Conservation (phyloP, 2,797 vertebrate genomes). For the Sebastes vulpes region DNA sequence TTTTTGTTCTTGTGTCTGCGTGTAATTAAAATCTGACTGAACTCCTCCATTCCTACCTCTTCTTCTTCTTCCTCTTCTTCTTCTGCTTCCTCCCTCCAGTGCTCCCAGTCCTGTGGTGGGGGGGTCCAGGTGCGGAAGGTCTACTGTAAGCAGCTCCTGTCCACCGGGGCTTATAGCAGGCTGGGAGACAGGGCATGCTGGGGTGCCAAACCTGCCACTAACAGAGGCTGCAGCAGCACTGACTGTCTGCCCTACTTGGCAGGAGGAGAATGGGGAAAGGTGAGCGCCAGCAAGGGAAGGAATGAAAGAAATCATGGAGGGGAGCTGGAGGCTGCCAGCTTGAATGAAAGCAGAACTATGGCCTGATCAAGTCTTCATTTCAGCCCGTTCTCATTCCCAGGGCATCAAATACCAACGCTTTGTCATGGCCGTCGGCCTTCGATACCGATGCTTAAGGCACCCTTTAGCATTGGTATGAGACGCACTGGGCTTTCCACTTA, state of each 20-base stretch:
- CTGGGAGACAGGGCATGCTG: slow-evolving; percentile 84
- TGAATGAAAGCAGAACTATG: neutral
- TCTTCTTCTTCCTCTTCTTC: neutral
- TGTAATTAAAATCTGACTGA: neutral
- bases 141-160: slow-evolving; percentile 91
- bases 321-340: neutral
- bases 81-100: slow-evolving; percentile 76
- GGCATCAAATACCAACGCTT: no score
- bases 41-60: neutral
- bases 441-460: no score
- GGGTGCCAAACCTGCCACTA: slow-evolving; percentile 77
- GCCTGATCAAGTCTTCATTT: no score
- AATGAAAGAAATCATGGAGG: neutral
- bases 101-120: slow-evolving; percentile 90
- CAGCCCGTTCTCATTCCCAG: no score
- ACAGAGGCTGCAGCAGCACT: slow-evolving; percentile 85
- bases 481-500: no score
- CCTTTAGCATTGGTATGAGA: no score
- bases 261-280: slow-evolving; percentile 91
- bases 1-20: neutral
- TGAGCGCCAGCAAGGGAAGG: slow-evolving; percentile 55
- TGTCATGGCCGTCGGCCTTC: no score
- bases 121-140: slow-evolving; percentile 89
- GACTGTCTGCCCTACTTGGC: slow-evolving; percentile 88
- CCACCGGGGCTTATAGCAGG: slow-evolving; percentile 88